These are phyloP conservation scores for Cartodere bifasciata DNA, from an alignment of 2,888 invertebrate species.

Conservation along the genomic window DNA sequence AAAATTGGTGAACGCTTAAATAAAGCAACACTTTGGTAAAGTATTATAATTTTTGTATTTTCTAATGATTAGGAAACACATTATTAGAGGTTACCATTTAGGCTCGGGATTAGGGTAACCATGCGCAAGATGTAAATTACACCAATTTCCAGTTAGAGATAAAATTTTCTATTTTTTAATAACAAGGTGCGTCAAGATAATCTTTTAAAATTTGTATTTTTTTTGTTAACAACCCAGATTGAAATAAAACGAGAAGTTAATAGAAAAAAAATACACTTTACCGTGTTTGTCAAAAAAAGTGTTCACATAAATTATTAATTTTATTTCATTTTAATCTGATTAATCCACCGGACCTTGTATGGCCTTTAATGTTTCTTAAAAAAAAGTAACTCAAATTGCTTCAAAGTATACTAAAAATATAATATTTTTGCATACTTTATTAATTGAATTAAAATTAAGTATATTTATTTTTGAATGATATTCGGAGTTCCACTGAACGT, in stretches of 20 bases:
- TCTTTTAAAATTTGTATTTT: conserved; percentile 24
- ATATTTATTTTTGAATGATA: conserved; percentile 27
- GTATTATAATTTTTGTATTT: no score
- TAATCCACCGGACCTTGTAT: conserved; percentile 23
- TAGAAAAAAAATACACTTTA: conserved; percentile 15
- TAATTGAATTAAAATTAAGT: no score
- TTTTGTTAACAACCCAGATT: conserved; percentile 11
- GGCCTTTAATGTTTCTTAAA: conserved; percentile 27
- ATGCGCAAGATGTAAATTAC: conserved; percentile 31
- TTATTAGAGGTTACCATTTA: no score
- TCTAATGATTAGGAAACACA: no score
- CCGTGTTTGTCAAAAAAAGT: conserved; percentile 10
- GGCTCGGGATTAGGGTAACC: no score
- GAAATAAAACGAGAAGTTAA: conserved; percentile 19
- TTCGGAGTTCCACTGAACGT: conserved; percentile 37
- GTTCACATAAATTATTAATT: conserved; percentile 1
- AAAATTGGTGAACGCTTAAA: no score
- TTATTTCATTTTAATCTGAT: conserved; percentile 24
- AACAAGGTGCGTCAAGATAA: conserved; percentile 45
- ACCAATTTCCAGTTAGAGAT: conserved; percentile 27
- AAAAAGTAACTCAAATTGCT: conserved; percentile 30
- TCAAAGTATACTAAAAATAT: conserved; percentile 28
- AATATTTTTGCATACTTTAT: conserved; percentile 32
- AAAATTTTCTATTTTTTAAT: conserved; percentile 41
- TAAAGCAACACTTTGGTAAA: no score